Base-by-base conservation (phyloP, 2,888 invertebrate species). In the Acronicta leporina region DNA sequence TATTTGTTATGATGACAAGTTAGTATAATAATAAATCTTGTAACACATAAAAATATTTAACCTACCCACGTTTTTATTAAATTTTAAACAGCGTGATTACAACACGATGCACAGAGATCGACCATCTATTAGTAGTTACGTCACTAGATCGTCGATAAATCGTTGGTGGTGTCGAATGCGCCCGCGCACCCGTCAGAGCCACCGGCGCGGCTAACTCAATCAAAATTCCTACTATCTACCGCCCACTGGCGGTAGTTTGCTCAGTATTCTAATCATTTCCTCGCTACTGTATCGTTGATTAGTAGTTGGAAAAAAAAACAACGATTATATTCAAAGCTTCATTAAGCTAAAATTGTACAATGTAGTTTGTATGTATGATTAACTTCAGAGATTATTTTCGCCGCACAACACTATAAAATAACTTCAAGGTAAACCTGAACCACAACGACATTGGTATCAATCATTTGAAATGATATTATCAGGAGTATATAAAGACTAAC, bases 191-290 rank as follows among this genome's bases (percentile, higher is more conserved):
- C 57, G 66, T 63, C 68, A 48, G 65, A 71, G 63, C 73, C 63
- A 73, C 61, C 63, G 71, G 73, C 48, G 67, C 68, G 67, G 74
- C 64, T 78, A 84, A 84, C 84, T 88, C 80, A 88, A 89, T 89
- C 86, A 86, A 87, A 85, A 87, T 87, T 86, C 85, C 81, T 78
- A 44, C 63, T 70, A 62, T 68, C 64, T 57, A 75, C 63, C 74
- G 77, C 77, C 79, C 70, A 75, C 82, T 50, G 59, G 7, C 48
- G 50, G 63, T 54, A 55, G 68, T 65, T 69, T 67, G 68, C 70
- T 68, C 25, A 55, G 51, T 54, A 59, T 62, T 67, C 63, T 66
- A 75, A 80, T 77, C 64, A 75, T 62, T 74, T 67, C 66, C 63
- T 63, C 47, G 75, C 79, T 77, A 74, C 75, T 60, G 79, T 71